phyloP scores from a whole-genome alignment of 2,888 invertebrate species.

The Hetaerina titia region DNA sequence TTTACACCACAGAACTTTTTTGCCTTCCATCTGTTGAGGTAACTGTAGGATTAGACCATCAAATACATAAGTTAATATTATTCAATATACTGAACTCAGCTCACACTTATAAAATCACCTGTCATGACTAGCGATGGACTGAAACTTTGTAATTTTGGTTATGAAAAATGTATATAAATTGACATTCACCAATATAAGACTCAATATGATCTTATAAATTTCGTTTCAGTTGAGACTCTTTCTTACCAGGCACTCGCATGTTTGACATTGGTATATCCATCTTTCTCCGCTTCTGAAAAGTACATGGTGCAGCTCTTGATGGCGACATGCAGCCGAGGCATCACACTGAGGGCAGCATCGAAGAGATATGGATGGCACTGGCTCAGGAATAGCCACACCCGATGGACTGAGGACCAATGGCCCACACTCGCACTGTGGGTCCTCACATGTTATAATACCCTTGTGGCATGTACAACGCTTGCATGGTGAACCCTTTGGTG shows the following conservation, averaged over 20 bases:
- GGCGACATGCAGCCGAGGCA: constrained; percentile 85
- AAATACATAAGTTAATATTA: too few relatives aligned
- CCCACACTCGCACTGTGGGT: constrained; percentile 85
- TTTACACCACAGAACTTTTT: too few relatives aligned
- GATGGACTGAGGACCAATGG: constrained; percentile 63
- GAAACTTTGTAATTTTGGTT: too few relatives aligned
- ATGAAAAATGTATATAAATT: too few relatives aligned
- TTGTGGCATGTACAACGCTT: constrained; percentile 79
- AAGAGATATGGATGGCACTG: constrained; percentile 73
- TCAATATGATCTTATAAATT: neutral
- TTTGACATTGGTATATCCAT: constrained; percentile 95
- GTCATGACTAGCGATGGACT: too few relatives aligned
- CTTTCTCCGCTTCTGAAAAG: constrained; percentile 89
- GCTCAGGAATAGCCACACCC: constrained; percentile 69
- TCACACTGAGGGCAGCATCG: constrained; percentile 92
- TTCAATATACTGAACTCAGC: too few relatives aligned
- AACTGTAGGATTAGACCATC: too few relatives aligned
- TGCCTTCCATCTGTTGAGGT: too few relatives aligned
- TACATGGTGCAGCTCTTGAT: constrained; percentile 88
- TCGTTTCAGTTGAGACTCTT: neutral
- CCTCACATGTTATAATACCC: constrained; percentile 85
- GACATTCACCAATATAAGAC: too few relatives aligned
- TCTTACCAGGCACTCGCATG: constrained; percentile 92
- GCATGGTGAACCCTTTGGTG: constrained; percentile 77
- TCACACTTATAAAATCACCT: too few relatives aligned